Conservation (phyloP, 1,140 invertebrate genomes). For the Popillia japonica region DNA sequence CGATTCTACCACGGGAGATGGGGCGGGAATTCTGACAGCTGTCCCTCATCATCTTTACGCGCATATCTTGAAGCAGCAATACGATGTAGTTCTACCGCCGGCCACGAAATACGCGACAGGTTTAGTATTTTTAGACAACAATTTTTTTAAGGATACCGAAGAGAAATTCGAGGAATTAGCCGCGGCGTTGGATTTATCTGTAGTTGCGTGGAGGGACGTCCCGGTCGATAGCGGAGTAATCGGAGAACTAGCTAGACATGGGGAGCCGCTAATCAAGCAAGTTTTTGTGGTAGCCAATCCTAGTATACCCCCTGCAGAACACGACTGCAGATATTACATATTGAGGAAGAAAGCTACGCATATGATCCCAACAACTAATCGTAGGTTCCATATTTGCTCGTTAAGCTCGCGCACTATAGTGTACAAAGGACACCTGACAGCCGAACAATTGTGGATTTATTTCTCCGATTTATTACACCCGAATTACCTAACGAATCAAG, state of each 20-base stretch:
- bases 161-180: neutral
- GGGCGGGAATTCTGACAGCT: neutral
- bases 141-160: neutral
- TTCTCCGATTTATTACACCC: constrained; percentile 75
- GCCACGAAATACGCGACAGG: neutral
- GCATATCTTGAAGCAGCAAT: neutral
- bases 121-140: neutral
- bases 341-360: constrained; percentile 93
- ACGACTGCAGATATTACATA: constrained; percentile 80
- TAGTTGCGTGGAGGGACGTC: neutral
- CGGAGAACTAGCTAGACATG: neutral
- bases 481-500: constrained; percentile 91
- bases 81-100: neutral
- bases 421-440: constrained; percentile 98
- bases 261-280: constrained; percentile 25
- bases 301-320: constrained; percentile 49
- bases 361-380: constrained; percentile 79
- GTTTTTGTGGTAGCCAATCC: constrained; percentile 48
- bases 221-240: neutral
- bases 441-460: constrained; percentile 90
- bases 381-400: constrained; percentile 96
- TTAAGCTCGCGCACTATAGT: constrained; percentile 89
- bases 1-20: neutral
- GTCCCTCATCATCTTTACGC: neutral
- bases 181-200: neutral